These are phyloP conservation scores for Muschampia plurimacula DNA, from an alignment of 2,888 invertebrate species.

Conservation along the genomic window DNA sequence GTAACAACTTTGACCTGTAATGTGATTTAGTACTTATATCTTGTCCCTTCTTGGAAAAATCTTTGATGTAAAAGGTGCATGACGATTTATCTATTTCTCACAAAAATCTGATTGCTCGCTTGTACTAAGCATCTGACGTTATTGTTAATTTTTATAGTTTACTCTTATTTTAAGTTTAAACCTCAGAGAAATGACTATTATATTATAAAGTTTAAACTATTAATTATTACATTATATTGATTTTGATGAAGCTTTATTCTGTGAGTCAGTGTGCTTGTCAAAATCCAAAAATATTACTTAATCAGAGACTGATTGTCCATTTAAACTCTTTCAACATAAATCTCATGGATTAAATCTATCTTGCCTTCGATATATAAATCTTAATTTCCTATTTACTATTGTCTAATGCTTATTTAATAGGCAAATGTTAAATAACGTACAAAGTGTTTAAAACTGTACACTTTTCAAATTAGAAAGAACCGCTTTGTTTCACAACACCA, in stretches of 20 bases:
- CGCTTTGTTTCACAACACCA: constrained; percentile 33
- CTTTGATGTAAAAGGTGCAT: neutral
- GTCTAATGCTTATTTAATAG: neutral
- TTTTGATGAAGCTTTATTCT: too few relatives aligned
- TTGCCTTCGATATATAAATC: too few relatives aligned
- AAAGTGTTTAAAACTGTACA: neutral
- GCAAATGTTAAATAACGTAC: neutral
- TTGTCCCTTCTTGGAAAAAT: neutral
- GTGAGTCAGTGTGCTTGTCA: too few relatives aligned
- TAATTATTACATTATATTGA: too few relatives aligned
- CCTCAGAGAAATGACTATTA: too few relatives aligned
- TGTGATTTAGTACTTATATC: constrained; percentile 10
- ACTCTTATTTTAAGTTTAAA: too few relatives aligned
- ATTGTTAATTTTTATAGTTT: neutral
- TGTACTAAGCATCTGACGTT: neutral
- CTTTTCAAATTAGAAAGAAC: constrained; percentile 9
- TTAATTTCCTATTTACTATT: neutral
- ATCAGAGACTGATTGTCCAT: too few relatives aligned
- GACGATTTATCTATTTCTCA: neutral
- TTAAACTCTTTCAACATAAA: too few relatives aligned
- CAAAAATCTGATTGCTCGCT: neutral
- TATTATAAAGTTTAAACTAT: too few relatives aligned
- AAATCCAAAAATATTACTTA: too few relatives aligned
- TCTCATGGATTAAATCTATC: too few relatives aligned
- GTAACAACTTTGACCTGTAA: constrained; percentile 34